These are phyloP conservation scores for Platypus cylindrus DNA, from an alignment of 2,888 invertebrate genomes.

Conservation along the genomic window DNA sequence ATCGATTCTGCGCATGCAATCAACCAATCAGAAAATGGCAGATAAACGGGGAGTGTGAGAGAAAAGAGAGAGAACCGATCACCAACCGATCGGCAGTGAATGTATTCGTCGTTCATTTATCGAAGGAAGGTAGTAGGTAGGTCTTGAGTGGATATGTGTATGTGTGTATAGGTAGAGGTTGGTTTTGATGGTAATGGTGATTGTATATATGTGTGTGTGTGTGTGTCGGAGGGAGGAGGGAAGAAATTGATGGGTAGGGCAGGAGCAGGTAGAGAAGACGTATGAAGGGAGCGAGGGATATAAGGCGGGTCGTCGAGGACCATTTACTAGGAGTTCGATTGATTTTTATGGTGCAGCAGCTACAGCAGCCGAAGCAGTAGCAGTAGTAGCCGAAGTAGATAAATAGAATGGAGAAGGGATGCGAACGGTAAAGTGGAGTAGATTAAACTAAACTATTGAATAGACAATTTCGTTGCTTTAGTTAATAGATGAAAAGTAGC, in stretches of 20 bases:
- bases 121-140: too few species aligned
- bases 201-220: conserved; percentile 13
- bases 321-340: conserved; percentile 13
- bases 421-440: conserved; percentile 12
- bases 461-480: too few species aligned
- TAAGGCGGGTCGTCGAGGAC: conserved; percentile 11
- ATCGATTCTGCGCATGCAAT: conserved; percentile 46
- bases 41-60: too few species aligned
- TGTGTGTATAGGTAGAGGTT: not conserved
- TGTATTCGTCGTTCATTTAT: too few species aligned
- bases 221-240: conserved; percentile 9
- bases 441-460: too few species aligned
- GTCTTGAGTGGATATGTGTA: not conserved
- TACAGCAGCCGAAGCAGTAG: not conserved
- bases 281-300: conserved; percentile 5
- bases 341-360: conserved; percentile 12
- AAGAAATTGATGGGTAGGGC: conserved; percentile 11
- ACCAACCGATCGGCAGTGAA: conserved; percentile 3
- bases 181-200: not conserved
- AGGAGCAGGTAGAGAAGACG: conserved; percentile 1
- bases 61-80: too few species aligned
- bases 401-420: conserved; percentile 9
- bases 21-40: conserved; percentile 52
- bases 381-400: conserved; percentile 6
- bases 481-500: too few species aligned